Evolutionary conservation across 2,113 vertebrate species (phyloP), one percentile per base, ranked within the genome.

Genomic region (Atractosteus spatula): DNA sequence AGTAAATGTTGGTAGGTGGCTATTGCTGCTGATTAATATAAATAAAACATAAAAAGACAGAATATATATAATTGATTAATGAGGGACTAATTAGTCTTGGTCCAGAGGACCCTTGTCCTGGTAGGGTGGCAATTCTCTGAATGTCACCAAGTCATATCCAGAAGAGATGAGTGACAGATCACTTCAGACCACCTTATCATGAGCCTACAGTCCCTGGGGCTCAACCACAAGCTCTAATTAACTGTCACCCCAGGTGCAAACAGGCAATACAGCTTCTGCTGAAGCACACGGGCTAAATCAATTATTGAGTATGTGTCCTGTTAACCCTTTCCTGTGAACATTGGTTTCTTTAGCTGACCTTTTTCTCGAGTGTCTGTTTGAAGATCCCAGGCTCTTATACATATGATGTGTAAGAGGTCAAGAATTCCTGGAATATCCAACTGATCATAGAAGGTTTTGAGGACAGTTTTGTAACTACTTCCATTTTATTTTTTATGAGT

Each of bases 211-310:
- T 68, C 70, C 73, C 11, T 41, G 71, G 61, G 75, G 81, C 82
- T 80, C 79, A 76, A 76, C 78, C 80, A 84, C 84, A 78, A 80
- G 83, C 77, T 78, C 80, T 90, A 89, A 90, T 90, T 87, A 89
- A 85, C 85, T 88, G 86, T 85, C 89, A 84, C 86, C 82, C 83
- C 86, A 85, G 84, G 87, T 84, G 82, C 82, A 82, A 78, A 80
- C 76, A 79, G 64, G 3, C 64, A 14, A 55, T 51, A 51, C 47
- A 51, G 47, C 4, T 51, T 51, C 47, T 59, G 64, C 55, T 16
- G 66, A 43, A 55, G 63, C 71, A 73, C 66, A 67, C 51, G 55
- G 62, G 54, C 74, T 76, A 69, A 51, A 64, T 68, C 66, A 69
- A 68, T 62, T 68, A 66, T 51, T 51, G 47, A 51, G 8, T 10